These are phyloP conservation scores for Meda fulgida DNA, from an alignment of 2,797 vertebrate genomes.

Conservation along the genomic window DNA sequence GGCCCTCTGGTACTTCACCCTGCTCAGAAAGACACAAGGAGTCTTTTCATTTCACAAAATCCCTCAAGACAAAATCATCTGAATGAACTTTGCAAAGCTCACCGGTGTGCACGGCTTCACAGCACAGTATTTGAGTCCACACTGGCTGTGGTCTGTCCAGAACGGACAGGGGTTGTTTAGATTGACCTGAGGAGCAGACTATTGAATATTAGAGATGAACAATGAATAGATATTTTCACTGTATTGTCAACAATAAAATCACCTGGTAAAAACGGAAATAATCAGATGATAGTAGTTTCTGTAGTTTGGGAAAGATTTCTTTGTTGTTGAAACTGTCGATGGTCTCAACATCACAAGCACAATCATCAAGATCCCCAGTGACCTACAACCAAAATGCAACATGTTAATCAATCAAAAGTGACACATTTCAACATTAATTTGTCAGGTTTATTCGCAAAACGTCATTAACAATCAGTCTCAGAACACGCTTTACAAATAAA, in stretches of 20 bases:
- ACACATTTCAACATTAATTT: background rate
- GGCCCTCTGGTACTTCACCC: constrained; percentile 88
- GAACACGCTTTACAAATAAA: background rate
- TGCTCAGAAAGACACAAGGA: constrained; percentile 67
- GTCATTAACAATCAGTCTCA: background rate
- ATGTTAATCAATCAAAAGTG: background rate
- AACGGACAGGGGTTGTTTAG: constrained; percentile 91
- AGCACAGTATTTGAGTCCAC: constrained; percentile 86
- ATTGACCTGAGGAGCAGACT: constrained; percentile 81
- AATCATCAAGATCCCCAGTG: constrained; percentile 90
- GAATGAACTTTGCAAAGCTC: constrained; percentile 68
- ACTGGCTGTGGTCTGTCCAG: constrained; percentile 84
- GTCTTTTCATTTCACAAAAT: background rate
- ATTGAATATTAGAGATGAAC: background rate
- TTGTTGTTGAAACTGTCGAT: constrained; percentile 91
- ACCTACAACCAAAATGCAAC: constrained; percentile 73
- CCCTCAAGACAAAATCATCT: background rate
- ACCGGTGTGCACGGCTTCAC: constrained; percentile 89
- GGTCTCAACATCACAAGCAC: constrained; percentile 92
- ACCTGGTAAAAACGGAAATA: constrained; percentile 97
- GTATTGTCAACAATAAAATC: background rate
- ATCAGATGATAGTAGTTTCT: constrained; percentile 84
- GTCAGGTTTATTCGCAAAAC: background rate
- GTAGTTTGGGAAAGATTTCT: constrained; percentile 85
- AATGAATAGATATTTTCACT: background rate